phyloP scores from a whole-genome alignment of 2,888 invertebrate species.

The Stenoptilia bipunctidactyla region DNA sequence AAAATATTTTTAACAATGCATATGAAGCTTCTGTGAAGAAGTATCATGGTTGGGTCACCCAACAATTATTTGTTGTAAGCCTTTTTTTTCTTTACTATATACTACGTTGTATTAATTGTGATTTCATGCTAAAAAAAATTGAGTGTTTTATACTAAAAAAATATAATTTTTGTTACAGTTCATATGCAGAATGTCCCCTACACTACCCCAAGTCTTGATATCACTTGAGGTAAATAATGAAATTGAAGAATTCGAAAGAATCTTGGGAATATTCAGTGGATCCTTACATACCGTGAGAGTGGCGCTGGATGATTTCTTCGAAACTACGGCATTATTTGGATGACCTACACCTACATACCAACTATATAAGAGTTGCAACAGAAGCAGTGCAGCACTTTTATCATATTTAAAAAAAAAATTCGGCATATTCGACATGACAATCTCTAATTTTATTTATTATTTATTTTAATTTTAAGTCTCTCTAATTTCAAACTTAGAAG shows the following conservation, averaged over 20 bases:
- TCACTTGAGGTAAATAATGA: slow-evolving; percentile 51
- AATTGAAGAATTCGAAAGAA: slow-evolving; percentile 43
- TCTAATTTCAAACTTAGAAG: too few relatives aligned
- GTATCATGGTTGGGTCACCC: slow-evolving; percentile 83
- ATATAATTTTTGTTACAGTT: slow-evolving; percentile 51
- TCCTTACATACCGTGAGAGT: slow-evolving; percentile 71
- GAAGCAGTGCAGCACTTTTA: too few relatives aligned
- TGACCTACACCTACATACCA: too few relatives aligned
- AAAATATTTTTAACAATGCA: slow-evolving; percentile 73
- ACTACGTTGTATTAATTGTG: too few relatives aligned
- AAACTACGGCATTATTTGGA: slow-evolving; percentile 31
- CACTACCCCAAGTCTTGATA: slow-evolving; percentile 65
- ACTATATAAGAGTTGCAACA: too few relatives aligned
- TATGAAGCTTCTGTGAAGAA: slow-evolving; percentile 79
- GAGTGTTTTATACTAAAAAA: too few relatives aligned
- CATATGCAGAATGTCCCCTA: slow-evolving; percentile 75
- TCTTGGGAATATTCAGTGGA: slow-evolving; percentile 50
- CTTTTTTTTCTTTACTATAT: too few relatives aligned
- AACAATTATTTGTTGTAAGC: slow-evolving; percentile 79
- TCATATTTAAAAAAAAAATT: too few relatives aligned
- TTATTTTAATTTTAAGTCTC: too few relatives aligned
- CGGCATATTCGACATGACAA: too few relatives aligned
- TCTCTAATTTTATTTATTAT: too few relatives aligned
- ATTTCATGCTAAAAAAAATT: too few relatives aligned
- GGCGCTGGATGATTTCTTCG: slow-evolving; percentile 73